phyloP scores from a whole-genome alignment of 1,140 invertebrate species.

The Zaprionus camerounensis region DNA sequence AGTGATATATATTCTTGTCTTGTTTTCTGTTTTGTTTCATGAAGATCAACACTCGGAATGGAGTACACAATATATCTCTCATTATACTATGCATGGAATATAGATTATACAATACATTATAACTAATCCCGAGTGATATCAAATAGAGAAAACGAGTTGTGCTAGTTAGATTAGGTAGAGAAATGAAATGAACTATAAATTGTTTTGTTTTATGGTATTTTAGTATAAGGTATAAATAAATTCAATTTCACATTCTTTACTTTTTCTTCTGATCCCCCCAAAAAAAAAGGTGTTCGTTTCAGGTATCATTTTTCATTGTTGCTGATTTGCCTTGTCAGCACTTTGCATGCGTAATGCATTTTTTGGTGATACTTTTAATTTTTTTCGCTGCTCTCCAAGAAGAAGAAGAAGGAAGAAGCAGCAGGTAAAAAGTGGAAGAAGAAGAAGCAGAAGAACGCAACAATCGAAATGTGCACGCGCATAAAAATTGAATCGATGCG shows the following conservation, averaged over 20 bases:
- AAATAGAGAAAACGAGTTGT: too few species aligned
- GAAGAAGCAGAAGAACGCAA: slow-evolving; percentile 5
- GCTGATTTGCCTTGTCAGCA: slow-evolving; percentile 60
- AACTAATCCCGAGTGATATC: too few species aligned
- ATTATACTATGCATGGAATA: too few species aligned
- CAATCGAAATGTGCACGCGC: slow-evolving; percentile 31
- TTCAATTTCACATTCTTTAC: background rate
- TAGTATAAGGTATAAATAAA: too few species aligned
- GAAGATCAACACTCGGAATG: too few species aligned
- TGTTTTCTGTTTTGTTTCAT: too few species aligned
- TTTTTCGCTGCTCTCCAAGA: slow-evolving; percentile 4
- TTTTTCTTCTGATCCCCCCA: background rate
- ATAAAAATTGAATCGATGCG: slow-evolving; percentile 61
- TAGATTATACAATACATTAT: too few species aligned
- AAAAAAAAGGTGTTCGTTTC: too few species aligned
- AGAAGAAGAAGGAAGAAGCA: slow-evolving; percentile 8
- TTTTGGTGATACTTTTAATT: slow-evolving; percentile 48
- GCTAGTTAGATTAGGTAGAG: too few species aligned
- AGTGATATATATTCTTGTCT: too few species aligned
- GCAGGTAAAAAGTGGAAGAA: background rate
- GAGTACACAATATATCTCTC: too few species aligned
- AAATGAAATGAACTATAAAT: background rate
- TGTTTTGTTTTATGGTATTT: too few species aligned
- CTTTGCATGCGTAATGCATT: slow-evolving; percentile 62
- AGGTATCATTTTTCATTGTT: slow-evolving; percentile 15